Evolutionary conservation across 2,113 vertebrate species (phyloP), one percentile per base, ranked within the genome.

Genomic region (Mus pahari): DNA sequence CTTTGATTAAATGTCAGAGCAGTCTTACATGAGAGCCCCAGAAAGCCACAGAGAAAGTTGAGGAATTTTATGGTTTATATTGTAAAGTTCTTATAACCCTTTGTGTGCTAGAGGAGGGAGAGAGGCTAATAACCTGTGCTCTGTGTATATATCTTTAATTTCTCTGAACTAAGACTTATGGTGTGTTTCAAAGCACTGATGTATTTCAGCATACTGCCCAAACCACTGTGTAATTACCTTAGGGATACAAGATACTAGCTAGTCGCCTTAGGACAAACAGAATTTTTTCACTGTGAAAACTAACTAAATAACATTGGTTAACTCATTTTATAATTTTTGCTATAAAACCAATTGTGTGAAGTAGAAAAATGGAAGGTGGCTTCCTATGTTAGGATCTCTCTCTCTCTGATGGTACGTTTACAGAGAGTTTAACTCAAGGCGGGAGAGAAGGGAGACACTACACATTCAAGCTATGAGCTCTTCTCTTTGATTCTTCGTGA

Each of bases 261-360:
- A 70, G 36, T 64, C 64, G 86, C 77, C 86, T 86, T 55, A 42
- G 42, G 78, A 79, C 50, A 86, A 36, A 86, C 1, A 91, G 17
- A 48, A 77, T 13, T 36, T 83, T 93, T 94, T 66, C 70, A 77
- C 53, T 42, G 39, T 95, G 20, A 94, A 94, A 91, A 92, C 39
- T 53, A 45, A 96, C 73, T 86, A 94, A 95, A 87, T 94, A 91
- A 45, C 6, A 68, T 62, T 91, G 50, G n/a, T 48, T 95, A 81
- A 96, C 88, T 93, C 45, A 86, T 83, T 58, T 90, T 75, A 75
- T 36, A 77, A 28, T 22, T 55, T 58, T 45, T 48, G 13, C 74
- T 70, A 12, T 88, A 93, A 97, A 93, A 70, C 8, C 53, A 86
- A 20, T 74, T 86, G 20, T 45, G 16, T 42, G 16, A 68, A 7